phyloP scores from a whole-genome alignment of 1,140 invertebrate species.

The Pissodes strobi region DNA sequence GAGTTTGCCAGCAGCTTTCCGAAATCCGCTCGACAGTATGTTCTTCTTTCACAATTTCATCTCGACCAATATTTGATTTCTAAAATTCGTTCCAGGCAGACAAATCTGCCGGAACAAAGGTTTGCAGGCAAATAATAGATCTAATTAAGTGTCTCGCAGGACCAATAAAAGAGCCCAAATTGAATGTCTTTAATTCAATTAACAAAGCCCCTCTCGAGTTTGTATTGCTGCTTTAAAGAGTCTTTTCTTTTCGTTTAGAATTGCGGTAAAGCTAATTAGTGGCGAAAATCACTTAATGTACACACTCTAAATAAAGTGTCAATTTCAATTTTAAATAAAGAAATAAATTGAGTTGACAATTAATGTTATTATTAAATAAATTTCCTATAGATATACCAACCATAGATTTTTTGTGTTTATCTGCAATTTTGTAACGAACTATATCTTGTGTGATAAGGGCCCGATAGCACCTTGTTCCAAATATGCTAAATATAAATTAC shows the following conservation, averaged over 20 bases:
- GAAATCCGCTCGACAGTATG: too few species aligned
- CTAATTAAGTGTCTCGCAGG: conserved; percentile 12
- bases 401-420: too few species aligned
- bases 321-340: too few species aligned
- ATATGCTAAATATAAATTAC: conserved; percentile 1
- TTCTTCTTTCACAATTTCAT: not conserved
- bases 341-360: too few species aligned
- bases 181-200: conserved; percentile 25
- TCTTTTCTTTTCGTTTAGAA: conserved; percentile 10
- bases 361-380: too few species aligned
- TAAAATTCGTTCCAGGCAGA: not conserved
- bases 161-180: conserved; percentile 20
- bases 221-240: not conserved
- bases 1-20: too few species aligned
- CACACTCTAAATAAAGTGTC: too few species aligned
- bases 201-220: conserved; percentile 11
- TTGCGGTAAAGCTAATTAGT: conserved; percentile 3
- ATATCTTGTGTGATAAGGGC: too few species aligned
- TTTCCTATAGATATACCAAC: too few species aligned
- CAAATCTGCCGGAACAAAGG: not conserved
- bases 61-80: conserved; percentile 13
- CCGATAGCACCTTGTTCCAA: too few species aligned
- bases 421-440: too few species aligned
- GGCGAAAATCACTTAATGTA: not conserved
- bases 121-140: conserved; percentile 20